phyloP scores from a whole-genome alignment of 2,797 vertebrate species.

The Hafferia zeledoni region DNA sequence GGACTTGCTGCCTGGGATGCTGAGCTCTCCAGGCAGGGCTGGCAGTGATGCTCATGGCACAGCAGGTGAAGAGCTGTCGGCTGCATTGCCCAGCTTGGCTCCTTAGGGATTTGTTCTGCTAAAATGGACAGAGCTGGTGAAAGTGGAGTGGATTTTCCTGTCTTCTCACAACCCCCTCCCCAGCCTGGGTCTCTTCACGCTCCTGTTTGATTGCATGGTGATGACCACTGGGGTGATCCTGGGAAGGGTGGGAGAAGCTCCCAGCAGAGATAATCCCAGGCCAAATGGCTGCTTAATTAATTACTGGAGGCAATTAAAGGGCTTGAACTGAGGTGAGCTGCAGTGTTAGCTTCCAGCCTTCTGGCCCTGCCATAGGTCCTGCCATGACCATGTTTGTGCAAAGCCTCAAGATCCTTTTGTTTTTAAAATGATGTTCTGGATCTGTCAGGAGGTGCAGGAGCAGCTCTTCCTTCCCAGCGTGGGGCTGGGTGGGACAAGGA shows the following conservation, averaged over 20 bases:
- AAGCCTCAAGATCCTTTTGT: neutral
- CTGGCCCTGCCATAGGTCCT: neutral
- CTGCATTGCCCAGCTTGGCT: neutral
- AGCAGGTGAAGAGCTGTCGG: fast-evolving
- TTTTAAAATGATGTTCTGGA: neutral
- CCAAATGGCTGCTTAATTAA: neutral
- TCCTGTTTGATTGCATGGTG: neutral
- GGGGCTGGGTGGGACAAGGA: neutral
- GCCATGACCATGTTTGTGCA: fast-evolving
- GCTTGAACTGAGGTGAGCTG: neutral
- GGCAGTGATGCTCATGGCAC: neutral
- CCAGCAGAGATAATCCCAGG: neutral
- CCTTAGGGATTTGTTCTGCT: neutral
- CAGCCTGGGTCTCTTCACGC: neutral
- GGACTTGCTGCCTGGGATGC: fast-evolving
- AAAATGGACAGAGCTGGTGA: fast-evolving
- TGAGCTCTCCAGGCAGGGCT: neutral
- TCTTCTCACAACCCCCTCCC: fast-evolving
- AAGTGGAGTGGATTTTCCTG: neutral
- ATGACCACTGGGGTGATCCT: neutral
- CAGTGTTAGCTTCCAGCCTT: neutral
- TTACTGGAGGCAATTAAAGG: neutral
- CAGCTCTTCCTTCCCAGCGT: neutral
- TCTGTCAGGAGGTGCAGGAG: neutral
- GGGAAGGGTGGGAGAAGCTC: neutral